A percentile compares a stretch with the other conserved stretches of the same genome.
Evolutionary conservation across 2,113 vertebrate genomes (phyloP).

Genomic region (Tachycineta bicolor): DNA sequence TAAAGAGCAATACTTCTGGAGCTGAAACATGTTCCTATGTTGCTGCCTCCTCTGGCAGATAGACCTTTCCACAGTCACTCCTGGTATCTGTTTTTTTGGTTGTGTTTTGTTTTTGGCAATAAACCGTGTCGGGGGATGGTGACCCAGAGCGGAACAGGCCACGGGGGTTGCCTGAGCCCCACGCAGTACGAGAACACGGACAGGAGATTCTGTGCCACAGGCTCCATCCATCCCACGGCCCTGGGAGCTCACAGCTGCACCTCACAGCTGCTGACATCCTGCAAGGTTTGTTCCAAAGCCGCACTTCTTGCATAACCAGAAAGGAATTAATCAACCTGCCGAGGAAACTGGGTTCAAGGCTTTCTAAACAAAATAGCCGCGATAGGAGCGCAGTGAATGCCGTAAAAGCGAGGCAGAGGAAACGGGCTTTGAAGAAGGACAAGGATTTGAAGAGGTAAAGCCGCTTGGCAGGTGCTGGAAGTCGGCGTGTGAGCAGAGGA

Average conservation of each 20-base stretch:
- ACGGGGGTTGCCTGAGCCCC: background rate
- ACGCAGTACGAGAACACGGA: fast-evolving
- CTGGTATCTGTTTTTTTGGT: background rate
- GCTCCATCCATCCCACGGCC: background rate
- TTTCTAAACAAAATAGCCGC: background rate
- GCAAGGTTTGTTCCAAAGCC: background rate
- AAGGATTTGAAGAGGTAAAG: background rate
- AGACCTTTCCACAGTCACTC: background rate
- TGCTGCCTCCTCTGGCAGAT: background rate
- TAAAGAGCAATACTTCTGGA: background rate
- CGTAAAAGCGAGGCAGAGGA: background rate
- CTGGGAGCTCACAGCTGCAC: background rate
- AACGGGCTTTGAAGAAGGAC: background rate
- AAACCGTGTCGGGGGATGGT: background rate
- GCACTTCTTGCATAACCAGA: background rate
- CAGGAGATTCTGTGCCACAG: background rate
- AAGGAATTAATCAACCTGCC: background rate
- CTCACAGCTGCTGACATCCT: background rate
- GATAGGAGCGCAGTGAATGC: background rate
- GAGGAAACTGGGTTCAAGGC: background rate
- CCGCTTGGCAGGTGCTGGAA: background rate
- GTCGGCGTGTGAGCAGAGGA: background rate
- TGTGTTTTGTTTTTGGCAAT: background rate
- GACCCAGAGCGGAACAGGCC: background rate
- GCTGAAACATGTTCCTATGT: background rate